Evolutionary conservation across 2,888 invertebrate genomes (phyloP), one percentile per base, ranked within the genome.

Genomic region (Mesoligia furuncula): DNA sequence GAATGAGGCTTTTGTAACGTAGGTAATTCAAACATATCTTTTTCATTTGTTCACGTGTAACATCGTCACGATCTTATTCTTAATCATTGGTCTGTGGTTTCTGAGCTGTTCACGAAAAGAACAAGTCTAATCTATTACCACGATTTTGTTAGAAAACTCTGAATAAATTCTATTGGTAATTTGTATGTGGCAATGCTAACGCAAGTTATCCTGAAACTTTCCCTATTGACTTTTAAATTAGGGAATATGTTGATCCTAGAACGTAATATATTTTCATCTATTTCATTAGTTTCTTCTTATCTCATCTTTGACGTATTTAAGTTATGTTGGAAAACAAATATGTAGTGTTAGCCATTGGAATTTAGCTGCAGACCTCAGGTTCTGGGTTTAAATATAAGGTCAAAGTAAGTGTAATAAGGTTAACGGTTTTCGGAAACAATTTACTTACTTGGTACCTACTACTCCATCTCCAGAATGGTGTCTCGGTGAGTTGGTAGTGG

Each of bases 221-320:
- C 5, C 11, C 31, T 62, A 62, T 75, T 81, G 81, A 80, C 66
- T 81, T 80, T 75, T 67, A 81, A 61, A 80, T 80, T 71, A 45
- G 48, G 66, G 61, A 61, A 70, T 71, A 75, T 68, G n/a, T 69
- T 61, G 31, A 68, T 75, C n/a, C 48, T 48, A 39, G 39, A 70
- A 70, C 20, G 20, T 45, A n/a, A n/a, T 61, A 54, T 80, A 27
- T 36, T 69, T 36, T 36, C 42, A 45, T 61, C 5, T 17, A 54
- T 61, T 45, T 31, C 0, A 20, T 27, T 62, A 17, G 8, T 57
- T 39, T 45, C 20, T 54, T 54, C 24, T n/a, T 1, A n/a, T 54
- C 9, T 54, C 9, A 27, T 24, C 2, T n/a, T n/a, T 45, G n/a
- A 24, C 48, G 7, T 67, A 31, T 51, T 48, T n/a, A n/a, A n/a